Evolutionary conservation across 2,797 vertebrate genomes (phyloP), one percentile per base, ranked within the genome.

Genomic region (Rhinogobio ventralis): DNA sequence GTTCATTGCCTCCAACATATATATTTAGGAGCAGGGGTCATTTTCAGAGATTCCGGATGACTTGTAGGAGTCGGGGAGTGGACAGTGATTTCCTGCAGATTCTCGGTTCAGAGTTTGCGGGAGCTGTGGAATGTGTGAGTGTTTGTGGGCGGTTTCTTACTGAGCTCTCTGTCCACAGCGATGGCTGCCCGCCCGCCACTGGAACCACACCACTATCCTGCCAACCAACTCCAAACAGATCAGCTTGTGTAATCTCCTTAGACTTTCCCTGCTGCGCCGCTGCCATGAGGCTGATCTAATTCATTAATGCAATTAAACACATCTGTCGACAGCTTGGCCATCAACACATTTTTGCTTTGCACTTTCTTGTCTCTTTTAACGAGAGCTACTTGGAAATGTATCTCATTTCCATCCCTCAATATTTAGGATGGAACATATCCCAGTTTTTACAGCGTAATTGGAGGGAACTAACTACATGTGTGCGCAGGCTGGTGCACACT

Each of bases 391-490:
- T 90, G 86, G 86, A 86, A 92, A 90, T 89, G 90, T 90, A 89
- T 92, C 87, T 92, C 81, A 93, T 93, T 95, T 94, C 90, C 92
- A 94, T 90, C 85, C 86, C 68, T 89, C 91, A 93, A 92, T 94
- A 93, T 95, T 95, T 93, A 86, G 88, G 76, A 91, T 94, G 93
- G 93, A 94, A 87, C 82, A 13, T 3, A 86, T 93, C 93, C 93
- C 89, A 75, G 93, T 89, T 91, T 92, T 91, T 88, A 91, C 89
- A 89, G 84, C 45, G 85, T 94, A 94, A 94, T 94, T 76, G 73
- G 92, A 94, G 93, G 90, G 92, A 92, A 92, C 89, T 87, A 92
- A 94, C 93, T 90, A 91, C 89, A 90, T 90, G 88, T 92, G 89
- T 86, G 88, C 79, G 86, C 75, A 69, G 76, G 86, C 87, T 86